phyloP scores from a whole-genome alignment of 2,797 vertebrate genomes.

The Denticeps clupeoides region DNA sequence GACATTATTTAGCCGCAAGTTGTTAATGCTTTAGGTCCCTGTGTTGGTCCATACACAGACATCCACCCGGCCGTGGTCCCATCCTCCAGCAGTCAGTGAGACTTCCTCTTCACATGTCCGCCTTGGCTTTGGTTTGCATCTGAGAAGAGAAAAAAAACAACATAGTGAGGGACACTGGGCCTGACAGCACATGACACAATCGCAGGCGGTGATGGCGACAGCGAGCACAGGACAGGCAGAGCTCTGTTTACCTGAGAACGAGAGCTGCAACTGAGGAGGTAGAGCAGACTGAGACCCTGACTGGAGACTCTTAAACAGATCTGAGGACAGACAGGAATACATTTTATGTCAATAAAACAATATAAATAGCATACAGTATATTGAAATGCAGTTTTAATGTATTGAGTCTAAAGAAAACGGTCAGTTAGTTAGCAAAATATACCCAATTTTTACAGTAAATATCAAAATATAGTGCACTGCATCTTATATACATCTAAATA shows the following conservation, averaged over 20 bases:
- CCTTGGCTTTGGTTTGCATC: slow-evolving; percentile 97
- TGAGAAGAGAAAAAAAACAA: slow-evolving; percentile 45
- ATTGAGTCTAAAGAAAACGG: too few relatives aligned
- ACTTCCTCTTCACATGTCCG: slow-evolving; percentile 89
- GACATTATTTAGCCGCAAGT: slow-evolving; percentile 28
- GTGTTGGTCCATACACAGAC: slow-evolving; percentile 15
- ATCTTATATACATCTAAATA: too few relatives aligned
- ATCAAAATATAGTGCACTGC: too few relatives aligned
- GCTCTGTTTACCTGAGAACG: slow-evolving; percentile 81
- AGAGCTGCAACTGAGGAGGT: slow-evolving; percentile 93
- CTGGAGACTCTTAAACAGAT: slow-evolving; percentile 98
- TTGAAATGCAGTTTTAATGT: too few relatives aligned
- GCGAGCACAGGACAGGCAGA: slow-evolving; percentile 1
- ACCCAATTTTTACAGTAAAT: too few relatives aligned
- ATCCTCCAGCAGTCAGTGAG: slow-evolving; percentile 71
- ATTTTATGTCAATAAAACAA: too few relatives aligned
- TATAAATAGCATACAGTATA: too few relatives aligned
- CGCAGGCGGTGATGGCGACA: slow-evolving; percentile 6
- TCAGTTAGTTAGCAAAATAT: too few relatives aligned
- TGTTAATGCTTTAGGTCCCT: slow-evolving; percentile 25
- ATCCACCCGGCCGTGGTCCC: slow-evolving; percentile 18
- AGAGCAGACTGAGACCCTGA: slow-evolving; percentile 85
- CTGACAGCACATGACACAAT: neutral
- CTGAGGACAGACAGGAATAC: slow-evolving; percentile 61
- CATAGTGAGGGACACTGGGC: too few relatives aligned